Evolutionary conservation across 2,113 vertebrate genomes (phyloP), one percentile per base, ranked within the genome.

Genomic region (Suricata suricatta): DNA sequence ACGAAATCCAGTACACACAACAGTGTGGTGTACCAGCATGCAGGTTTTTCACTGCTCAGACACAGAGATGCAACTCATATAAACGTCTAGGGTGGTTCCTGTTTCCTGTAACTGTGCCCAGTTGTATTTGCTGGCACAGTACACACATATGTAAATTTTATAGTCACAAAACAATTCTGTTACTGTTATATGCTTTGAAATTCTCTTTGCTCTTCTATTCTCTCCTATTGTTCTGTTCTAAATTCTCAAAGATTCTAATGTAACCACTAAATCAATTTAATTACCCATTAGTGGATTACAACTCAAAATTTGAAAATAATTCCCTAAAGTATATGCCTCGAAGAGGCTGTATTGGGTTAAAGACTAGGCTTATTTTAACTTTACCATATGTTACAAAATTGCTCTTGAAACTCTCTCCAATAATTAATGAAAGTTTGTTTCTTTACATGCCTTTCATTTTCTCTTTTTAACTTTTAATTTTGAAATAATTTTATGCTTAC

Each of bases 381-480:
- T 64, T 47, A 66, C 10, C 25, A 72, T 15, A 74, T 76, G 15
- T 47, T 57, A 38, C 21, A n/a, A 77, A 88, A 88, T 77, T 91
- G 41, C 31, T 88, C 50, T 63, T 44, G 21, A 86, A 82, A 47
- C 60, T 81, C 50, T 87, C 33, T 33, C 31, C n/a, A 95, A 52
- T 17, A 44, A 72, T 74, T 90, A 94, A 14, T 47, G n/a, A 64
- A 52, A 76, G 2, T 35, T 50, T 89, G 25, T 84, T 72, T 72
- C 44, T 38, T 14, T 89, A 14, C 10, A 82, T 1, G 6, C 0
- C 23, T n/a, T 87, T 7, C 12, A 13, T 79, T 76, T 35, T 86
- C 86, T 90, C 33, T n/a, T 92, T 93, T 80, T n/a, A 92, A 41
- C 66, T 60, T 79, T 90, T 50, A 84, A 44, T 79, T 86, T 41